A percentile compares a stretch with the other conserved stretches of the same genome.
phyloP scores from a whole-genome alignment of 2,888 invertebrate species.

The Drosophila nr. perissopoda region DNA sequence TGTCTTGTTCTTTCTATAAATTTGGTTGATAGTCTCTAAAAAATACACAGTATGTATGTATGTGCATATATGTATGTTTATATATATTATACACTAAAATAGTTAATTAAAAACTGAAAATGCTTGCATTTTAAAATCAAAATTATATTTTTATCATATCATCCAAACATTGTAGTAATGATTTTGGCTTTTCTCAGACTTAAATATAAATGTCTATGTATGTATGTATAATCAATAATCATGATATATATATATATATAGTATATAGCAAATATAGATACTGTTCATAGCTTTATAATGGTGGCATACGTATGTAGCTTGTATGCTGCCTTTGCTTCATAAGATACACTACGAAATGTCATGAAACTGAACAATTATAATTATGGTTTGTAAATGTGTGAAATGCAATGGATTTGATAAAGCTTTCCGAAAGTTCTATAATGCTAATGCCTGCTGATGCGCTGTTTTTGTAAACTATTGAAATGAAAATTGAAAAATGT shows the following conservation, averaged over 20 bases:
- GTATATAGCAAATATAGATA: slow-evolving; percentile 13
- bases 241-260: slow-evolving; percentile 17
- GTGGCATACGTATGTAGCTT: slow-evolving; percentile 5
- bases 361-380: slow-evolving; percentile 18
- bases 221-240: slow-evolving; percentile 14
- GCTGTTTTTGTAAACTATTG: slow-evolving; percentile 42
- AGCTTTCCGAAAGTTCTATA: slow-evolving; percentile 42
- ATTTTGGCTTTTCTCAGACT: slow-evolving; percentile 39
- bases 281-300: slow-evolving; percentile 9
- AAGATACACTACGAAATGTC: slow-evolving; percentile 33
- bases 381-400: slow-evolving; percentile 11
- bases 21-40: slow-evolving; percentile 51
- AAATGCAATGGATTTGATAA: slow-evolving; percentile 42
- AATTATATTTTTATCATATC: slow-evolving; percentile 14
- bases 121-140: slow-evolving; percentile 38
- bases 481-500: slow-evolving; percentile 38
- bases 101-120: slow-evolving; percentile 42
- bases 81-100: slow-evolving; percentile 32
- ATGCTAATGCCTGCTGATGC: slow-evolving; percentile 23
- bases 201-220: slow-evolving; percentile 24
- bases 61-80: slow-evolving; percentile 25
- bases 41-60: slow-evolving; percentile 43
- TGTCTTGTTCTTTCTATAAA: slow-evolving; percentile 43
- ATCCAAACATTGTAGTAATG: slow-evolving; percentile 27
- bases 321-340: slow-evolving; percentile 12